Evolutionary conservation across 2,113 vertebrate species (phyloP).

Genomic region (Nicator chloris): DNA sequence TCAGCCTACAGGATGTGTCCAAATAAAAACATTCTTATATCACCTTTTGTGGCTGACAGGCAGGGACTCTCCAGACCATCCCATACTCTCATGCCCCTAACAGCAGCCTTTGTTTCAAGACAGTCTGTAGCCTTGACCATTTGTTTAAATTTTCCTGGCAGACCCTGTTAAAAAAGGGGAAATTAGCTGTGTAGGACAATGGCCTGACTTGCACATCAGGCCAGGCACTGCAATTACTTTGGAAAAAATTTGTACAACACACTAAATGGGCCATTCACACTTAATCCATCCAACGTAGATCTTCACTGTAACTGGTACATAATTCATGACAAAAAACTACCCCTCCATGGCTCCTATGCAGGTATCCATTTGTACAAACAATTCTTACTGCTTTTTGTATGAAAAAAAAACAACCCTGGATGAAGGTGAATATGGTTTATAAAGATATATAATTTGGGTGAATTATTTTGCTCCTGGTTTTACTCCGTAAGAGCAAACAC

Average conservation of each 20-base stretch:
- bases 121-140: neutral
- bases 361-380: neutral
- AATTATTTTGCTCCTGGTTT: neutral
- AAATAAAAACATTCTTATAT: neutral
- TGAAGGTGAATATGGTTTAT: neutral
- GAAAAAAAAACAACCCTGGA: neutral
- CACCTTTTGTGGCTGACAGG: neutral
- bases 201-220: neutral
- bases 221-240: neutral
- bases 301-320: neutral
- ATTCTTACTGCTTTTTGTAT: neutral
- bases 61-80: neutral
- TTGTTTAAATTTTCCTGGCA: neutral
- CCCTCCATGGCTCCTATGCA: neutral
- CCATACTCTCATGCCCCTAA: neutral
- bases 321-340: neutral
- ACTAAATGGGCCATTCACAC: neutral
- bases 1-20: neutral
- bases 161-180: neutral
- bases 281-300: neutral
- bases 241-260: neutral
- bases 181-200: neutral
- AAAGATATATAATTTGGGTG: neutral
- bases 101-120: neutral
- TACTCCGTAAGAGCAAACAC: neutral